Percentiles rank a stretch among this genome's conserved stretches.
Evolutionary conservation across 2,888 invertebrate species (phyloP).

Genomic region (Autographa gamma): DNA sequence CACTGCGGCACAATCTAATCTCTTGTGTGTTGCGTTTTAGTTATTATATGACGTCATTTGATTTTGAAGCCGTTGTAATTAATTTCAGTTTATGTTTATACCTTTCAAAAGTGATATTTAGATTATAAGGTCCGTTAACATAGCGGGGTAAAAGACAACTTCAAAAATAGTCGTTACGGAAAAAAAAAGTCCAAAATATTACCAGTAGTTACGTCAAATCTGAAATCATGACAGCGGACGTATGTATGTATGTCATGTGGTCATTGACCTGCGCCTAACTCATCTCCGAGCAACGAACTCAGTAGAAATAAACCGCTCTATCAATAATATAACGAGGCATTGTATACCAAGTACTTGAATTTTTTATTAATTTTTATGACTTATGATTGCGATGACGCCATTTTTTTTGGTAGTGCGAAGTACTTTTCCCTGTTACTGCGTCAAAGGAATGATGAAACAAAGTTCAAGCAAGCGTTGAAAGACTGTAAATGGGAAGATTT

Average conservation of each 20-base stretch:
- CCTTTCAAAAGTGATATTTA: no score
- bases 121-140: no score
- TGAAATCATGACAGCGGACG: conserved; percentile 31
- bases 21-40: no score
- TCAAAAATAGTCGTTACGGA: not conserved
- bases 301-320: conserved; percentile 64
- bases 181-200: conserved; percentile 3
- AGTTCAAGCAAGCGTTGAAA: not conserved
- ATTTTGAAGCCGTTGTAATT: no score
- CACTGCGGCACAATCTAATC: no score
- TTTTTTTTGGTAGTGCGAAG: not conserved
- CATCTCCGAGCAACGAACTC: conserved; percentile 66
- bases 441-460: not conserved
- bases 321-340: conserved; percentile 61
- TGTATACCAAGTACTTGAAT: conserved; percentile 45
- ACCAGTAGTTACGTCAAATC: conserved; percentile 46
- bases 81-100: no score
- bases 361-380: conserved; percentile 12
- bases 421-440: not conserved
- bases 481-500: not conserved
- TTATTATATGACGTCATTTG: no score
- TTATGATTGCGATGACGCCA: conserved; percentile 10
- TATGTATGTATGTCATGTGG: conserved; percentile 55
- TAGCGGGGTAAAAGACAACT: no score
- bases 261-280: conserved; percentile 47